These are phyloP conservation scores for Pheosia tremula DNA, from an alignment of 2,888 invertebrate species.

Conservation along the genomic window DNA sequence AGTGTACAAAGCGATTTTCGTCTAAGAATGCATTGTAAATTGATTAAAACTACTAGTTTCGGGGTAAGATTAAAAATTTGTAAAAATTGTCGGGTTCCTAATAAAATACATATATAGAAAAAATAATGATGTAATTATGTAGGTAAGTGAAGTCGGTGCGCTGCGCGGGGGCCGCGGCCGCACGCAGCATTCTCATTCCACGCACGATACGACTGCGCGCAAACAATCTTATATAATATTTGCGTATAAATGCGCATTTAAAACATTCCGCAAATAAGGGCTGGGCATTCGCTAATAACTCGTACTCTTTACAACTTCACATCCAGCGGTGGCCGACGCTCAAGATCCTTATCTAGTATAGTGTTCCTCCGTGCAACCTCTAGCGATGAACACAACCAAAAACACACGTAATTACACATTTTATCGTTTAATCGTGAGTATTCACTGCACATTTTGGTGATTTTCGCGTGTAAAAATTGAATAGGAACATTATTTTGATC, in stretches of 20 bases:
- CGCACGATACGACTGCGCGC: conserved; percentile 47
- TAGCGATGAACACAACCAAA: conserved; percentile 13
- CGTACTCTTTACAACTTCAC: conserved; percentile 47
- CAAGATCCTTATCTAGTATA: conserved; percentile 44
- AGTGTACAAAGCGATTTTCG: too few relatives aligned
- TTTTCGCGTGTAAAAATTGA: conserved; percentile 18
- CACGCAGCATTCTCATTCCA: conserved; percentile 56
- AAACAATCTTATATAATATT: conserved; percentile 65
- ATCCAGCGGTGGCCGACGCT: conserved; percentile 34
- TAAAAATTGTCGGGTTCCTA: not conserved
- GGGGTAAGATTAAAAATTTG: not conserved
- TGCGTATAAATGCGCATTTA: conserved; percentile 61
- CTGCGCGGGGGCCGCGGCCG: conserved; percentile 40
- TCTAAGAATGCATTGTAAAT: too few relatives aligned
- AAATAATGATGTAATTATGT: not conserved
- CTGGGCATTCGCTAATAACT: conserved; percentile 54
- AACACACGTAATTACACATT: conserved; percentile 21
- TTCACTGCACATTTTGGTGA: conserved; percentile 9
- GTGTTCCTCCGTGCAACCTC: conserved; percentile 14
- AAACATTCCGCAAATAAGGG: conserved; percentile 69
- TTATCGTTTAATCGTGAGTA: conserved; percentile 20
- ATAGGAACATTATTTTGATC: conserved; percentile 19
- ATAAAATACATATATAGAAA: not conserved
- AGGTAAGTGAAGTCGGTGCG: not conserved
- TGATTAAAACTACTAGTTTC: too few relatives aligned